These are phyloP conservation scores for Clitarchus hookeri DNA, from an alignment of 2,888 invertebrate species.

Conservation along the genomic window DNA sequence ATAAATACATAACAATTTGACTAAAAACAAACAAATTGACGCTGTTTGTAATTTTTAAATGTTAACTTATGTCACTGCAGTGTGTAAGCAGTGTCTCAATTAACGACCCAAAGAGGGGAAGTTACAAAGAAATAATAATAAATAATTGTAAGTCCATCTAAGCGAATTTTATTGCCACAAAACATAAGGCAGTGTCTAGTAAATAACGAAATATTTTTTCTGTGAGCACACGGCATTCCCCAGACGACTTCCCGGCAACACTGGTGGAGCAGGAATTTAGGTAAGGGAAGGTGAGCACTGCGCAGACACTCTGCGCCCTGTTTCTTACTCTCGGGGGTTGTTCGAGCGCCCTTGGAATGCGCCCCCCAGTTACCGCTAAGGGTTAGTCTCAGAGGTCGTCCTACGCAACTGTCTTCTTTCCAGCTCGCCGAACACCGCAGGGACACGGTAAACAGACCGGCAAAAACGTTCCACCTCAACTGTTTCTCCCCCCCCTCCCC, in stretches of 20 bases:
- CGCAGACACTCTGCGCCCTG: background rate
- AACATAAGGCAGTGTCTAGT: no score
- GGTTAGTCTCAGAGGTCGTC: background rate
- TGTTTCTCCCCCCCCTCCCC: background rate
- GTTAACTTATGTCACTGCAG: no score
- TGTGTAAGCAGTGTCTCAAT: no score
- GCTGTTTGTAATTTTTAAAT: no score
- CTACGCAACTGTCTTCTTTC: background rate
- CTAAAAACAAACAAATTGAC: no score
- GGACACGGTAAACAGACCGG: constrained; percentile 14
- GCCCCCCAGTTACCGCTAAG: background rate
- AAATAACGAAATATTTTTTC: no score
- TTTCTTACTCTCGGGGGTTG: background rate
- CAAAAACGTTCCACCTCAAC: constrained; percentile 7
- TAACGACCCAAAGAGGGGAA: no score
- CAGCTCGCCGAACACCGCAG: background rate
- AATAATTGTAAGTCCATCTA: no score
- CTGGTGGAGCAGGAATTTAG: background rate
- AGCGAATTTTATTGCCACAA: no score
- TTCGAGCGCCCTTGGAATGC: background rate
- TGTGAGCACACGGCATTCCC: no score
- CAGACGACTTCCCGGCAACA: background rate
- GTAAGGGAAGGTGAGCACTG: background rate
- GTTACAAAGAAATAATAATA: no score
- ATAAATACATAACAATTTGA: no score